These are phyloP conservation scores for Vicugna pacos DNA, from an alignment of 2,113 vertebrate genomes.

Conservation along the genomic window DNA sequence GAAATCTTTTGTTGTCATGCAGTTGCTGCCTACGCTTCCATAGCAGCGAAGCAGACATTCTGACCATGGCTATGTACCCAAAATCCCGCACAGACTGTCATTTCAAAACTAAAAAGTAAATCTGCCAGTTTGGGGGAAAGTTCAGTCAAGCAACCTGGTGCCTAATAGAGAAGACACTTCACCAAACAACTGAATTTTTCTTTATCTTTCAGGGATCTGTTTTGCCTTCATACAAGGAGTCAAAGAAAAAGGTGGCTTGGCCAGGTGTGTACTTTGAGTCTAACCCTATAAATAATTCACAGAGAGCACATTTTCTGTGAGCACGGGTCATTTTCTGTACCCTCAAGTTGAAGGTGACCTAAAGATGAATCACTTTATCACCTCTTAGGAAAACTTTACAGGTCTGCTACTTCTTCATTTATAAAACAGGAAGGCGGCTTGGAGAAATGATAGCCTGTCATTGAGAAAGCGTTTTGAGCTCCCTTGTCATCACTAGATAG, in stretches of 20 bases:
- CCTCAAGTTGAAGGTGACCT: slow-evolving; percentile 5
- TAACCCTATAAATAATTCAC: slow-evolving; percentile 31
- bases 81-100: background rate
- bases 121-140: background rate
- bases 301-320: background rate
- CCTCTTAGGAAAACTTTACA: slow-evolving; percentile 48
- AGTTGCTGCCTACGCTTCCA: background rate
- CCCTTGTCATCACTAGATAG: slow-evolving; percentile 7
- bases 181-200: background rate
- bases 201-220: background rate
- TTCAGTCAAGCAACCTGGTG: background rate
- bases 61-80: background rate
- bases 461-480: background rate
- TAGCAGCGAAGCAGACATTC: background rate
- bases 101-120: background rate
- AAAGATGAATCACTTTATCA: slow-evolving; percentile 54
- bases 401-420: slow-evolving; percentile 30
- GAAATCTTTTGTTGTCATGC: background rate
- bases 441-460: background rate
- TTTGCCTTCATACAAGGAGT: background rate
- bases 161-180: background rate
- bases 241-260: background rate
- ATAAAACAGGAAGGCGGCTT: background rate
- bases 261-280: background rate
- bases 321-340: background rate